Conservation (phyloP, 2,888 invertebrate species). For the Drosophila mimetica region DNA sequence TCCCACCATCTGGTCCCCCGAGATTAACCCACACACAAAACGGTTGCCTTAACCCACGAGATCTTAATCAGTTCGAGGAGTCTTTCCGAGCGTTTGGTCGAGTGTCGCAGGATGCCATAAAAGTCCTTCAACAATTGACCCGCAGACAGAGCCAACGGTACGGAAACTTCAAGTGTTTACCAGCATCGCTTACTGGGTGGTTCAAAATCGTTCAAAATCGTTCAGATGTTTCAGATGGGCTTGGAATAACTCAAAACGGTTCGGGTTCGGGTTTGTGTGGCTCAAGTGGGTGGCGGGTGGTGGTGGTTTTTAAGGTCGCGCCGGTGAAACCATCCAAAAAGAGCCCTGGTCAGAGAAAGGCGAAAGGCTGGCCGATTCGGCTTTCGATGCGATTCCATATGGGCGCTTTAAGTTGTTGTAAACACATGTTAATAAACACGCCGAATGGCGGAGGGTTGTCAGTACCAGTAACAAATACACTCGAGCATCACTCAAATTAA, state of each 20-base stretch:
- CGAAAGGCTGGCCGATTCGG: too few species aligned
- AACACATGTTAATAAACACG: slow-evolving; percentile 81
- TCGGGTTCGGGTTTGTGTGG: not conserved
- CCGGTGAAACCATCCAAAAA: not conserved
- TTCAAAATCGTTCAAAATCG: not conserved
- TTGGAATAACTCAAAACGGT: not conserved
- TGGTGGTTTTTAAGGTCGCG: slow-evolving; percentile 20
- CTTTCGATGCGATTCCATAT: slow-evolving; percentile 59
- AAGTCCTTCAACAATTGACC: slow-evolving; percentile 50
- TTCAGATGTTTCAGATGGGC: not conserved
- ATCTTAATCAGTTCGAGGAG: slow-evolving; percentile 20
- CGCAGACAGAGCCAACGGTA: slow-evolving; percentile 47
- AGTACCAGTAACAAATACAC: slow-evolving; percentile 64
- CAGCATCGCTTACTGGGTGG: slow-evolving; percentile 69
- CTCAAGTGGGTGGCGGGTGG: slow-evolving; percentile 1
- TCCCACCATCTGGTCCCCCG: slow-evolving; percentile 19
- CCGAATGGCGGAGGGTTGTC: slow-evolving; percentile 62
- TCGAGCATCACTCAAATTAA: slow-evolving; percentile 83
- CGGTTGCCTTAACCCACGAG: slow-evolving; percentile 1
- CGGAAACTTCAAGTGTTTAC: slow-evolving; percentile 79
- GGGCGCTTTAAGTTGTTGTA: slow-evolving; percentile 81
- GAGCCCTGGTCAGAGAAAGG: not conserved
- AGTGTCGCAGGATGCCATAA: slow-evolving; percentile 26
- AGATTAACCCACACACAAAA: not conserved
- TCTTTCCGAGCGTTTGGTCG: slow-evolving; percentile 13